phyloP scores from a whole-genome alignment of 2,113 vertebrate species.

The Pelusios castaneus region DNA sequence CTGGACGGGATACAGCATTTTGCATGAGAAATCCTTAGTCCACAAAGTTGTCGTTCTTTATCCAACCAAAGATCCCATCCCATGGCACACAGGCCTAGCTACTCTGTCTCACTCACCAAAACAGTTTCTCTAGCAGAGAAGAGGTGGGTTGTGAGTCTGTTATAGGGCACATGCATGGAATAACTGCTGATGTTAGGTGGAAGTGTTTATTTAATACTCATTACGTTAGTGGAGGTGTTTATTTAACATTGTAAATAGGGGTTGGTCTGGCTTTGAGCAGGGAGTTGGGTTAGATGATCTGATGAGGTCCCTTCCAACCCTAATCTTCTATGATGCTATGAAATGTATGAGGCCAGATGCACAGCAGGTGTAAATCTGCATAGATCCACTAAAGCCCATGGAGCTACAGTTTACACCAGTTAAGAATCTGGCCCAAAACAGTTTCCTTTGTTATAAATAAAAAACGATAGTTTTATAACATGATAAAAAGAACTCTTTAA shows the following conservation, averaged over 20 bases:
- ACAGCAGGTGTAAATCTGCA: background rate
- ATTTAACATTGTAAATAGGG: background rate
- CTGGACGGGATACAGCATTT: background rate
- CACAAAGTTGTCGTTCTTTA: background rate
- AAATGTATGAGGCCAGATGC: background rate
- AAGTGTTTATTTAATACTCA: background rate
- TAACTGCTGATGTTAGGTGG: background rate
- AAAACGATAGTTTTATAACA: background rate
- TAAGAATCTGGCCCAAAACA: background rate
- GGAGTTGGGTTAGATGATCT: too few relatives aligned
- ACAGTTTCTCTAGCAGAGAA: background rate
- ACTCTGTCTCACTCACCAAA: accelerated
- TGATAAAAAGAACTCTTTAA: slow-evolving; percentile 6
- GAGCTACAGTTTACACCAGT: background rate
- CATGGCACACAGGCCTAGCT: accelerated
- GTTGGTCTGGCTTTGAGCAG: too few relatives aligned
- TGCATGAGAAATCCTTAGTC: background rate
- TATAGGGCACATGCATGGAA: background rate
- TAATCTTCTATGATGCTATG: too few relatives aligned
- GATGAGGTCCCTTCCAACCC: too few relatives aligned
- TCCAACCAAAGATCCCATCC: background rate
- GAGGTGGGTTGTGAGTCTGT: background rate
- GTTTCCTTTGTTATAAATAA: slow-evolving; percentile 5
- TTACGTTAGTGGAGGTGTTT: background rate
- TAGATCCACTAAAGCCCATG: background rate